Evolutionary conservation across 2,888 invertebrate genomes (phyloP).

Genomic region (Eupithecia pulchellata): DNA sequence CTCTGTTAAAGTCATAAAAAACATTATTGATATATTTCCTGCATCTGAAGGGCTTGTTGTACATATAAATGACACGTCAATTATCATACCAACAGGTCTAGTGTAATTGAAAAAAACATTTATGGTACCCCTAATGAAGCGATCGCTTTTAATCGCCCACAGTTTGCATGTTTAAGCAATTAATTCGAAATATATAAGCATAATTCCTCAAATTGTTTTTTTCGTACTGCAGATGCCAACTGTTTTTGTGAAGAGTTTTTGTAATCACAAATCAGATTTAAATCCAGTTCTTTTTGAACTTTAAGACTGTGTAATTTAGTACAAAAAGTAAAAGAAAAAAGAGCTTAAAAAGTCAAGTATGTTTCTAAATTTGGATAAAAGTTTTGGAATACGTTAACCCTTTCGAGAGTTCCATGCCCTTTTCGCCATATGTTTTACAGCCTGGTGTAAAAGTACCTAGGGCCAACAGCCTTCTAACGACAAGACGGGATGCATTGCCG

Average conservation of each 20-base stretch:
- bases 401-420: conserved; percentile 36
- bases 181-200: background rate
- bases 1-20: conserved; percentile 47
- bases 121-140: conserved; percentile 13
- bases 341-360: conserved; percentile 12
- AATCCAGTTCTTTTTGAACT: conserved; percentile 8
- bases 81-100: conserved; percentile 13
- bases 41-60: conserved; percentile 32
- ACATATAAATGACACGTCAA: conserved; percentile 24
- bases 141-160: background rate
- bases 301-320: conserved; percentile 14
- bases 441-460: conserved; percentile 26
- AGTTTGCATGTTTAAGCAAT: conserved; percentile 11
- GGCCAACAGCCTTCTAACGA: conserved; percentile 40
- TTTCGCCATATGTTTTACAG: conserved; percentile 16
- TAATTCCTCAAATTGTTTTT: background rate
- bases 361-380: conserved; percentile 17
- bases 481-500: conserved; percentile 22
- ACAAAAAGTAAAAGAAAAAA: conserved; percentile 9
- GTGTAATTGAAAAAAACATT: conserved; percentile 13
- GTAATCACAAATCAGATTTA: conserved; percentile 1
- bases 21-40: conserved; percentile 43
- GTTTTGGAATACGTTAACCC: conserved; percentile 29
- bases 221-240: background rate
- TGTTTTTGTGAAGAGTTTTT: conserved; percentile 6